Evolutionary conservation across 2,888 invertebrate species (phyloP).

Genomic region (Protonemura montana): DNA sequence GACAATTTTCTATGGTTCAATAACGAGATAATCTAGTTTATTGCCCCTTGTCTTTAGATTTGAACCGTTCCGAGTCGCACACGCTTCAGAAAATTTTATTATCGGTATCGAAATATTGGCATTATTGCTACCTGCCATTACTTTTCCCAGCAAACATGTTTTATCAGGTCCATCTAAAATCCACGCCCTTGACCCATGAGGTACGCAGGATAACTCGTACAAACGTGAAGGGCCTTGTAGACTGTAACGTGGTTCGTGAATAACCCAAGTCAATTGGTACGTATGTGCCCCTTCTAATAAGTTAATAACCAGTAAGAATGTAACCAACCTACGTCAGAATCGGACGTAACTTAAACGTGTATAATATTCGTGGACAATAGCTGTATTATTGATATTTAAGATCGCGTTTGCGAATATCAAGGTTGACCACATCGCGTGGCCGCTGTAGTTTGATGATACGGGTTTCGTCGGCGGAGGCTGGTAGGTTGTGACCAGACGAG

Average conservation of each 20-base stretch:
- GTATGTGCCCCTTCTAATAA: constrained; percentile 7
- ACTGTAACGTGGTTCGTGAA: neutral
- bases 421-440: neutral
- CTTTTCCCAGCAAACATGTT: neutral
- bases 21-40: neutral
- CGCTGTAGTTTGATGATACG: neutral
- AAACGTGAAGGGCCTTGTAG: neutral
- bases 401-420: neutral
- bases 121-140: neutral
- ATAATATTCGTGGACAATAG: constrained; percentile 12
- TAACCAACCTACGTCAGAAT: neutral
- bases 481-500: neutral
- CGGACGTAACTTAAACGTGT: neutral
- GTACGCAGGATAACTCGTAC: neutral
- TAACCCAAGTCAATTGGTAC: neutral
- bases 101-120: neutral
- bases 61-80: neutral
- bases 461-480: neutral
- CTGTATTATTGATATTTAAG: neutral
- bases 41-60: neutral
- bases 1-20: neutral
- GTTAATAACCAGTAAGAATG: constrained; percentile 1
- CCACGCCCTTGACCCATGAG: neutral
- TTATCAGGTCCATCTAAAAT: neutral
- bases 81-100: neutral